phyloP scores from a whole-genome alignment of 2,888 invertebrate genomes.

The Rutpela maculata region DNA sequence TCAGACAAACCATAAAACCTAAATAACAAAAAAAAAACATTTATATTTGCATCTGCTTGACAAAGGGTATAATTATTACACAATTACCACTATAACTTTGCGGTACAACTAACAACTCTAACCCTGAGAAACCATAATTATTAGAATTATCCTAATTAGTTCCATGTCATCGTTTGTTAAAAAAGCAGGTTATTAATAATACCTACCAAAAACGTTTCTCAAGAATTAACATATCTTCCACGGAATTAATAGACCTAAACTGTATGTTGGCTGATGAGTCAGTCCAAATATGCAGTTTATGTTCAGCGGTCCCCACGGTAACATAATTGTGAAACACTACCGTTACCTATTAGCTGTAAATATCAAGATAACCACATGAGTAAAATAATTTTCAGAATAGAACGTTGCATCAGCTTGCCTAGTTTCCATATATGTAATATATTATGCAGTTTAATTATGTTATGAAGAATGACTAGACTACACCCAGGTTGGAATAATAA shows the following conservation, averaged over 20 bases:
- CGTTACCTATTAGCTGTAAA: background rate
- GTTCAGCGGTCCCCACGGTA: background rate
- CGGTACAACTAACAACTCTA: background rate
- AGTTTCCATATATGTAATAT: background rate
- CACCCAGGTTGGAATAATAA: background rate
- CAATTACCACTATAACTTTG: no score
- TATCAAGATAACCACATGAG: background rate
- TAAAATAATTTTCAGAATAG: background rate
- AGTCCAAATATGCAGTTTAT: background rate
- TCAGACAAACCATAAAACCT: background rate
- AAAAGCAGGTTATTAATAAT: background rate
- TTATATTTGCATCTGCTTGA: background rate
- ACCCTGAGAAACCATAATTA: background rate
- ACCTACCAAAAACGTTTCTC: background rate
- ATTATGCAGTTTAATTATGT: background rate
- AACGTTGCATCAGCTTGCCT: background rate
- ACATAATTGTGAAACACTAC: slow-evolving; percentile 4
- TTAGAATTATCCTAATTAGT: background rate
- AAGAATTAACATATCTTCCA: background rate
- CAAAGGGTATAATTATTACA: slow-evolving; percentile 3
- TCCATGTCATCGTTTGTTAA: background rate
- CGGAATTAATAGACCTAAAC: slow-evolving; percentile 6
- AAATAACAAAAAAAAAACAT: background rate
- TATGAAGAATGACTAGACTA: background rate
- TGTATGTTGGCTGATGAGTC: background rate